phyloP scores from a whole-genome alignment of 35 echinoderm and acorn worm species.

The Heliocidaris erythrogramma region DNA sequence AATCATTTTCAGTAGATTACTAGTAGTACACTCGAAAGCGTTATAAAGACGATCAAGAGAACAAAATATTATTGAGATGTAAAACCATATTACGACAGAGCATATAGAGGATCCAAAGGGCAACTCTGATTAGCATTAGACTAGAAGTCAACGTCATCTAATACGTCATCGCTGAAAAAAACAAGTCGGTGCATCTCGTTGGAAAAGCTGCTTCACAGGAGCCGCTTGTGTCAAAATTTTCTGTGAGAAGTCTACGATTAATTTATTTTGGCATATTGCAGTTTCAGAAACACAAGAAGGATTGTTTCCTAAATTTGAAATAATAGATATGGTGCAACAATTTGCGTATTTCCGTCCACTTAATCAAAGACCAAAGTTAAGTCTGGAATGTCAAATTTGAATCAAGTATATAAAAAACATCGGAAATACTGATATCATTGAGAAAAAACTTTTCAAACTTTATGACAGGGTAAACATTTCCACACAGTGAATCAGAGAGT shows the following conservation, averaged over 20 bases:
- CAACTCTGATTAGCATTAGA: background rate
- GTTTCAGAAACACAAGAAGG: background rate
- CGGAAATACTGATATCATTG: no score
- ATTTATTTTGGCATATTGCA: background rate
- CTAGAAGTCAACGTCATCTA: background rate
- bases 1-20: no score
- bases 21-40: background rate
- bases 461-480: no score
- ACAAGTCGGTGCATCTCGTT: background rate
- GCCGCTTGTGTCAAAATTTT: background rate
- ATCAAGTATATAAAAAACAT: no score
- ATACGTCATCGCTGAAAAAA: background rate
- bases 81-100: background rate
- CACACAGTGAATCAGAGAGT: no score
- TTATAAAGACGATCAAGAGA: background rate
- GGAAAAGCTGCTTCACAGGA: background rate
- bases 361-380: background rate
- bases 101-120: background rate
- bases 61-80: background rate
- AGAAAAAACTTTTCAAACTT: no score
- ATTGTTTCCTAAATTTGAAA: background rate
- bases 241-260: background rate
- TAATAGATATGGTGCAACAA: background rate
- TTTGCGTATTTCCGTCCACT: background rate
- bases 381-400: background rate